A percentile compares a stretch with the other conserved stretches of the same genome.
These are phyloP conservation scores for Drosophila sechellia DNA, from an alignment of 1,140 invertebrate genomes.

Conservation along the genomic window DNA sequence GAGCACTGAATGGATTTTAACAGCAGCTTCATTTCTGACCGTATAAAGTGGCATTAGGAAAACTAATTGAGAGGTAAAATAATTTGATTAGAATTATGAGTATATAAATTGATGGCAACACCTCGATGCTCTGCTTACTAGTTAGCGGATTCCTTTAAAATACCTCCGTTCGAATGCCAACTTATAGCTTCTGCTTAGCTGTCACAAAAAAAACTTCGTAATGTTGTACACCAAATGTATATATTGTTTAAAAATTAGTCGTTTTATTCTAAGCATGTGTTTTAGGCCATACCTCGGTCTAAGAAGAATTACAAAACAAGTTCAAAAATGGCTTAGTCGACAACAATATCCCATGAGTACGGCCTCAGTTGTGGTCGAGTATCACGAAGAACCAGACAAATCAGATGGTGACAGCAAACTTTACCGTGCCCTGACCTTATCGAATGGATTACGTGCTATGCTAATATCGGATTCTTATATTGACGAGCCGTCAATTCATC, in stretches of 20 bases:
- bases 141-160: too few relatives aligned
- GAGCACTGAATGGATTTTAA: background rate
- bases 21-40: background rate
- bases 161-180: background rate
- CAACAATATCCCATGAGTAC: constrained; percentile 3
- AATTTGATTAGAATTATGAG: background rate
- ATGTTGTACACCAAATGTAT: constrained; percentile 5
- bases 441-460: constrained; percentile 57
- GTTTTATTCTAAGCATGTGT: constrained; percentile 14
- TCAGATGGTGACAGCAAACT: constrained; percentile 54
- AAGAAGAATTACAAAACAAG: constrained; percentile 10
- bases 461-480: constrained; percentile 46
- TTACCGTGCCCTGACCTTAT: constrained; percentile 40
- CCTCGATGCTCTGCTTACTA: background rate
- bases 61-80: background rate
- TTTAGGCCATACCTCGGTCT: constrained; percentile 22
- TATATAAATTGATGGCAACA: background rate
- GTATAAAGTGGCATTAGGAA: background rate
- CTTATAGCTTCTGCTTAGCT: background rate
- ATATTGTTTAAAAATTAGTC: background rate
- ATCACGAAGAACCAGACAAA: constrained; percentile 53
- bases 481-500: background rate
- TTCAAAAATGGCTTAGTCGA: constrained; percentile 23
- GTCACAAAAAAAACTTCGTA: background rate
- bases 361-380: constrained; percentile 10